Conservation (phyloP, 2,113 vertebrate genomes). For the Phaethon lepturus region DNA sequence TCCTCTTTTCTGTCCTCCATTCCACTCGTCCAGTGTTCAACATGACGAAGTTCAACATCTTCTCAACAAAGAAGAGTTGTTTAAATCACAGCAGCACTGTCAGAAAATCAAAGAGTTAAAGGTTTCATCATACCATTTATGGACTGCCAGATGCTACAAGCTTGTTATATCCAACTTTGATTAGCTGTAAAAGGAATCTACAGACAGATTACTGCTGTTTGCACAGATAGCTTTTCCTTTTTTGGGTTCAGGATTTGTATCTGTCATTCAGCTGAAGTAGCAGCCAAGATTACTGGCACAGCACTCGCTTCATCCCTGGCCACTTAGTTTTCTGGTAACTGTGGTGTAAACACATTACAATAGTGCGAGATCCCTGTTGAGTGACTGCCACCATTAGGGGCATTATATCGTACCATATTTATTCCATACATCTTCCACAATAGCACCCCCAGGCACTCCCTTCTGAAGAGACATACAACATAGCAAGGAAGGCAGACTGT, state of each 20-base stretch:
- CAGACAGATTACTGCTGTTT: conserved; percentile 36
- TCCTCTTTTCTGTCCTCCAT: neutral
- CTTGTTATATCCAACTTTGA: conserved; percentile 49
- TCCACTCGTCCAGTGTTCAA: neutral
- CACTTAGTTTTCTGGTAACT: neutral
- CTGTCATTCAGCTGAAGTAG: conserved; percentile 21
- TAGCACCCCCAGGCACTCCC: neutral
- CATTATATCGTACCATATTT: neutral
- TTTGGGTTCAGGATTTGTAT: neutral
- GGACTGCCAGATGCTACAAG: conserved; percentile 57
- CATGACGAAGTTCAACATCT: neutral
- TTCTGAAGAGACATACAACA: neutral
- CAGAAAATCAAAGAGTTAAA: conserved; percentile 48
- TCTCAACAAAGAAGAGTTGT: neutral
- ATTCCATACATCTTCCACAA: neutral
- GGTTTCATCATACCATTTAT: conserved; percentile 37
- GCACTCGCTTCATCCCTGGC: neutral
- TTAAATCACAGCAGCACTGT: conserved; percentile 32
- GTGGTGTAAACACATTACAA: neutral
- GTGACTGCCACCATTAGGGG: neutral
- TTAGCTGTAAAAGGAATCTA: conserved; percentile 55
- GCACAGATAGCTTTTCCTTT: neutral
- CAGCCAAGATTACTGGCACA: conserved; percentile 8
- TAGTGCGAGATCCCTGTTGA: neutral
- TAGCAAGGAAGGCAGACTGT: neutral